These are phyloP conservation scores for Hemicentrotus pulcherrimus DNA, from an alignment of 35 echinoderm and acorn worm species.

Conservation along the genomic window DNA sequence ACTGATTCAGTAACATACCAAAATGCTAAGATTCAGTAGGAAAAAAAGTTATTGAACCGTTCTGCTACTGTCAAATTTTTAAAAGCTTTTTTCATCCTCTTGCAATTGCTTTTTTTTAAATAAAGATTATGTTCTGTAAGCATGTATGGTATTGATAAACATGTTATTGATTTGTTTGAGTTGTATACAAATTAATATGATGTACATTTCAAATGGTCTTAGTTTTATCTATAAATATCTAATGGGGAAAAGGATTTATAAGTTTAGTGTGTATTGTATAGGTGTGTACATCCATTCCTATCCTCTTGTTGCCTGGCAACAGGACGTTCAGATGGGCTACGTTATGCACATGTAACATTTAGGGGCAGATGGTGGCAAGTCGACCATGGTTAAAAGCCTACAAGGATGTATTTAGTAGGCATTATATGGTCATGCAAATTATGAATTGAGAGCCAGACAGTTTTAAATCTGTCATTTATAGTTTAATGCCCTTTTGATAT, in stretches of 20 bases:
- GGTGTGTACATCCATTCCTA: neutral
- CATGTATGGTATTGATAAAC: too few relatives aligned
- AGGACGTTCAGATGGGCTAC: neutral
- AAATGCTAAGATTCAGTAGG: too few relatives aligned
- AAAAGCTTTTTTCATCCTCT: too few relatives aligned
- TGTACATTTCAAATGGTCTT: neutral
- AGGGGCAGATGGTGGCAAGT: neutral
- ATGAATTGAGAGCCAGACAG: neutral
- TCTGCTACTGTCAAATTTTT: too few relatives aligned
- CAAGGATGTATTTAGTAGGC: neutral
- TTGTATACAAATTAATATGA: neutral
- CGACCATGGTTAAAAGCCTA: neutral
- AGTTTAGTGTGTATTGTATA: neutral
- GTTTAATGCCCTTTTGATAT: neutral
- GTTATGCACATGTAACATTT: neutral
- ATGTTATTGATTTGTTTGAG: neutral
- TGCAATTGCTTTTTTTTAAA: too few relatives aligned
- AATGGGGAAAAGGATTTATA: neutral
- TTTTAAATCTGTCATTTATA: neutral
- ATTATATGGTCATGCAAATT: neutral
- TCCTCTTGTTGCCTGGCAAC: neutral
- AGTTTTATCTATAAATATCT: neutral
- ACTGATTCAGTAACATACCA: too few relatives aligned
- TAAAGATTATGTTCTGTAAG: too few relatives aligned
- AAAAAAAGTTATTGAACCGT: too few relatives aligned